phyloP scores from a whole-genome alignment of 2,113 vertebrate genomes.

The Tenrec ecaudatus region DNA sequence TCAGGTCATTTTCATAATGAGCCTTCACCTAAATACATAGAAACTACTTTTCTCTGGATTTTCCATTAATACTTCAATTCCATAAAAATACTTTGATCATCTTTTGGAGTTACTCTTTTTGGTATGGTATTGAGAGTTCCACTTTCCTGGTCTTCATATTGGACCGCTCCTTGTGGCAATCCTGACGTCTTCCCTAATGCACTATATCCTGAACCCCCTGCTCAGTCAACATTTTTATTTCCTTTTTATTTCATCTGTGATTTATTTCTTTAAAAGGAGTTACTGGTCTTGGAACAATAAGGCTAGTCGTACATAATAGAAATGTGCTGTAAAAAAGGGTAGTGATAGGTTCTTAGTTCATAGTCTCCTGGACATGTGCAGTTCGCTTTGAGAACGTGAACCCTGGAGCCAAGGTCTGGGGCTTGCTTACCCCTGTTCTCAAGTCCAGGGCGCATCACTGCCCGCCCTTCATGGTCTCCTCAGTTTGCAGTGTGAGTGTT shows the following conservation, averaged over 20 bases:
- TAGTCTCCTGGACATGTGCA: constrained; percentile 5
- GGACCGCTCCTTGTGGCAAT: background rate
- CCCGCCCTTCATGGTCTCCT: background rate
- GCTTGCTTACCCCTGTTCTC: background rate
- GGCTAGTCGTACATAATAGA: background rate
- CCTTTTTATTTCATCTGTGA: constrained; percentile 51
- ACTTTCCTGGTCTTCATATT: background rate
- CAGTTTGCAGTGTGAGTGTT: constrained; percentile 12
- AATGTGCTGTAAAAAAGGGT: background rate
- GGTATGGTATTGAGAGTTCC: constrained; percentile 18
- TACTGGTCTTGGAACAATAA: background rate
- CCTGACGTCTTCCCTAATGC: background rate
- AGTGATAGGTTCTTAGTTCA: constrained; percentile 11
- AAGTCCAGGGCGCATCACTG: background rate
- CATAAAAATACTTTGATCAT: constrained; percentile 40
- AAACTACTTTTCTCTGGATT: constrained; percentile 48
- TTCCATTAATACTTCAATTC: constrained; percentile 45
- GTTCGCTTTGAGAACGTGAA: constrained; percentile 9
- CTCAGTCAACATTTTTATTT: background rate
- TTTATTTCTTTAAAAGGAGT: constrained; percentile 33
- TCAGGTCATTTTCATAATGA: constrained; percentile 48
- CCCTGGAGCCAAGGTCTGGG: background rate
- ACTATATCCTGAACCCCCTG: constrained; percentile 21
- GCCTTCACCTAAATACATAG: constrained; percentile 29
- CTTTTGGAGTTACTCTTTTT: background rate